A percentile compares a stretch with the other conserved stretches of the same genome.
phyloP scores from a whole-genome alignment of 2,888 invertebrate genomes.

The Cataglyphis livida region DNA sequence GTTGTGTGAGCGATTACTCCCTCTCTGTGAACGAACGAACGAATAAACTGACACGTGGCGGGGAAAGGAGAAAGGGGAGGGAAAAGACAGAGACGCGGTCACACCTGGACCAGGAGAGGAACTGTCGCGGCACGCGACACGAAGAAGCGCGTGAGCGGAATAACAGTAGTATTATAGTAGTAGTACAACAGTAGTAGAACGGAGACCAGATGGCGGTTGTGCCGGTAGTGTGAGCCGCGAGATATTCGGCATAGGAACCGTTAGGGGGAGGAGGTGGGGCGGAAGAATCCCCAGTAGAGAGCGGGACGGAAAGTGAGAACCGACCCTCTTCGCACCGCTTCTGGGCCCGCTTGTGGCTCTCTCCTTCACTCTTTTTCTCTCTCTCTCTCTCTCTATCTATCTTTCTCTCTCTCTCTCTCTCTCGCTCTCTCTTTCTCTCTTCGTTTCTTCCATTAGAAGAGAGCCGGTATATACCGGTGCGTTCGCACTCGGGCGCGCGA shows the following conservation, averaged over 20 bases:
- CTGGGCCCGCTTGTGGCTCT: slow-evolving; percentile 17
- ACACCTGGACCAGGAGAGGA: slow-evolving; percentile 66
- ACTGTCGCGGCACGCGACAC: slow-evolving; percentile 49
- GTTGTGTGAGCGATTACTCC: slow-evolving; percentile 45
- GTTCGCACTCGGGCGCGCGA: slow-evolving; percentile 72
- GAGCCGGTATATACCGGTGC: slow-evolving; percentile 61
- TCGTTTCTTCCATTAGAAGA: slow-evolving; percentile 57
- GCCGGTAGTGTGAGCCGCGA: slow-evolving; percentile 58
- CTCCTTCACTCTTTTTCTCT: slow-evolving; percentile 34
- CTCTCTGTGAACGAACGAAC: slow-evolving; percentile 32
- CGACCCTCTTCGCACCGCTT: slow-evolving; percentile 29
- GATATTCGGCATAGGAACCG: slow-evolving; percentile 61
- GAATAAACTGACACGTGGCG: slow-evolving; percentile 42
- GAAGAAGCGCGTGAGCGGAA: slow-evolving; percentile 35
- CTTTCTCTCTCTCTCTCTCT: slow-evolving; percentile 51
- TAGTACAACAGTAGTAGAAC: slow-evolving; percentile 53
- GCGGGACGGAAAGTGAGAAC: slow-evolving; percentile 26
- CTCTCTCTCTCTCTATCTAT: slow-evolving; percentile 37
- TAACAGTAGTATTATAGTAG: slow-evolving; percentile 6
- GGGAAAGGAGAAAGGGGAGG: slow-evolving; percentile 17
- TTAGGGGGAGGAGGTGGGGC: slow-evolving; percentile 64
- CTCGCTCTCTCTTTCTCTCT: slow-evolving; percentile 44
- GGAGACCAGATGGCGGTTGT: slow-evolving; percentile 65
- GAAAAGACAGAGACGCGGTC: slow-evolving; percentile 49
- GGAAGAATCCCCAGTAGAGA: slow-evolving; percentile 67